phyloP scores from a whole-genome alignment of 2,797 vertebrate species.

The Hapalemur alaotrensis region DNA sequence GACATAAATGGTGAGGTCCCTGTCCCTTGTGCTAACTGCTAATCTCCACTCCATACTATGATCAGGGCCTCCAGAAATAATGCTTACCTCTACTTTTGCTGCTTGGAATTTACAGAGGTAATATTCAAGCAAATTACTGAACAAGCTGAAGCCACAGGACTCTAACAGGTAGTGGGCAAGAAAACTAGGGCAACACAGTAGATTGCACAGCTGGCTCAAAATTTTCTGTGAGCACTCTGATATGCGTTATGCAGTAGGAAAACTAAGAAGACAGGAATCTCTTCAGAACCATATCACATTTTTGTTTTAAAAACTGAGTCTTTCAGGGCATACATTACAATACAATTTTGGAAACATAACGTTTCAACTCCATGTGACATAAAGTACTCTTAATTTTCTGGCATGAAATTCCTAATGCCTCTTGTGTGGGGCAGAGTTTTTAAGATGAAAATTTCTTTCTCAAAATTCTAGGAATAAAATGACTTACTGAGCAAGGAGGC shows the following conservation, averaged over 20 bases:
- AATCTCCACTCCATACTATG: not conserved
- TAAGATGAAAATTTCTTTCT: not conserved
- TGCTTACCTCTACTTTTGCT: not conserved
- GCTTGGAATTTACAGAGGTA: not conserved
- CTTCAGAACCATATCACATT: not conserved
- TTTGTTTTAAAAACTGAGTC: not conserved
- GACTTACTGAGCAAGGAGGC: not conserved
- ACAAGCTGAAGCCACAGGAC: not conserved
- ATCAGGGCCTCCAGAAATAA: not conserved
- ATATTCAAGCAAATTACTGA: not conserved
- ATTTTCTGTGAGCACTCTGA: not conserved
- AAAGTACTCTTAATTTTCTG: not conserved
- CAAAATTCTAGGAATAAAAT: not conserved
- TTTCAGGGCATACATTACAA: not conserved
- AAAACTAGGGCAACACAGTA: not conserved
- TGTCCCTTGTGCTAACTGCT: not conserved
- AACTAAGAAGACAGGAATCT: not conserved
- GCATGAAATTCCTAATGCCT: not conserved
- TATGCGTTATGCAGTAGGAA: not conserved
- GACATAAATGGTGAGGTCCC: not conserved
- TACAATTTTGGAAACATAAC: not conserved
- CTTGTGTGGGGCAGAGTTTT: not conserved
- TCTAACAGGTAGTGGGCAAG: not conserved
- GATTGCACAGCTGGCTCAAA: not conserved
- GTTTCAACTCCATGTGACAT: not conserved